These are phyloP conservation scores for Diploscapter pachys DNA, from an alignment of 1,140 invertebrate species.

Conservation along the genomic window DNA sequence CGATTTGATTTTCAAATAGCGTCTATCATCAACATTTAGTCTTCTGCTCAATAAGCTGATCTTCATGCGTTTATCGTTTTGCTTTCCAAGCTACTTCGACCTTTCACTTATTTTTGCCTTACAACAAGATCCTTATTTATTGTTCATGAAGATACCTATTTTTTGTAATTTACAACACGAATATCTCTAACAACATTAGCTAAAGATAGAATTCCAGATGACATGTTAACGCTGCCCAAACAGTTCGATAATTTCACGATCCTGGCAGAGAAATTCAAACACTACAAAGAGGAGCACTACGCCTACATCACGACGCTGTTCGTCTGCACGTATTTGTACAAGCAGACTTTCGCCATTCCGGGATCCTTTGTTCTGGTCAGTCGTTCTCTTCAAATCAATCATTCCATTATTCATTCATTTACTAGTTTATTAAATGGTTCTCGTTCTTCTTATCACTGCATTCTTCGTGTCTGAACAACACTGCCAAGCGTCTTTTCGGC, in stretches of 20 bases:
- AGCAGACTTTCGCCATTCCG: conserved; percentile 70
- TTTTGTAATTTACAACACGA: not conserved
- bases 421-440: too few species aligned
- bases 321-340: conserved; percentile 67
- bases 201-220: conserved; percentile 24
- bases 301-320: conserved; percentile 66
- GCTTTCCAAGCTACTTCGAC: too few species aligned
- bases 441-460: too few species aligned
- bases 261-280: conserved; percentile 57
- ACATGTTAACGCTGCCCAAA: conserved; percentile 60
- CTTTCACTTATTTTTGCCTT: too few species aligned
- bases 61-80: too few species aligned
- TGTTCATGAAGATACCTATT: not conserved
- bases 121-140: conserved; percentile 31
- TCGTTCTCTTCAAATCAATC: not conserved
- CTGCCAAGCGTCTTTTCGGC: too few species aligned
- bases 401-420: too few species aligned
- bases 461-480: too few species aligned
- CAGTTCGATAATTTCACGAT: conserved; percentile 62
- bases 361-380: conserved; percentile 69
- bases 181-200: not conserved
- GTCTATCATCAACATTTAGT: not conserved
- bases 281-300: conserved; percentile 63
- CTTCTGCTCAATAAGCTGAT: not conserved
- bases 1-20: not conserved